Evolutionary conservation across 2,797 vertebrate genomes (phyloP).

Genomic region (Rhinichthys osculus): DNA sequence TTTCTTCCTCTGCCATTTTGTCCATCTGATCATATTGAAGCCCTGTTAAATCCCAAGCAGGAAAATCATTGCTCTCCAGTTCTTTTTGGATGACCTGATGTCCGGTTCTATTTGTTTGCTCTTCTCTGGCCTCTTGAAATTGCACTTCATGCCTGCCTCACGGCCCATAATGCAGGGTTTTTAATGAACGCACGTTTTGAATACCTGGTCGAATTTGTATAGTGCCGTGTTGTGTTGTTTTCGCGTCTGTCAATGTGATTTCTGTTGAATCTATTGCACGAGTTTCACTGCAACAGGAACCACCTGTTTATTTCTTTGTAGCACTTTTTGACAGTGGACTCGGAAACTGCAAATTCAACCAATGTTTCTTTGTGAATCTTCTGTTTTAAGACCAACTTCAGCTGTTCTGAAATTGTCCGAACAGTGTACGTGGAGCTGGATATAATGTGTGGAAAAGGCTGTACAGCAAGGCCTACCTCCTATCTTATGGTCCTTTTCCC

Average conservation of each 20-base stretch:
- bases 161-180: conserved; percentile 43
- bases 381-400: conserved; percentile 19
- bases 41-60: not conserved
- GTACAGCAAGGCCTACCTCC: not conserved
- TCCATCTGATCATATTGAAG: conserved; percentile 5
- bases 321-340: conserved; percentile 20
- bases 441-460: not conserved
- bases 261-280: conserved; percentile 39
- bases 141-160: conserved; percentile 55
- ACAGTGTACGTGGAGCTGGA: not conserved
- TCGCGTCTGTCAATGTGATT: conserved; percentile 8
- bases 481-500: conserved; percentile 11
- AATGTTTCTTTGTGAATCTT: conserved; percentile 35
- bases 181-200: conserved; percentile 43
- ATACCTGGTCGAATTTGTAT: conserved; percentile 18
- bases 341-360: conserved; percentile 4
- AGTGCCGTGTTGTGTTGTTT: conserved; percentile 42
- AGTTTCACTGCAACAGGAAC: conserved; percentile 36
- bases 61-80: not conserved
- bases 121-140: conserved; percentile 29
- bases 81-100: not conserved
- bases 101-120: not conserved
- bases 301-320: conserved; percentile 28
- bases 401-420: not conserved
- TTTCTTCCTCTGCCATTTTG: conserved; percentile 38